phyloP scores from a whole-genome alignment of 2,888 invertebrate species.

The Parnassius orleans region DNA sequence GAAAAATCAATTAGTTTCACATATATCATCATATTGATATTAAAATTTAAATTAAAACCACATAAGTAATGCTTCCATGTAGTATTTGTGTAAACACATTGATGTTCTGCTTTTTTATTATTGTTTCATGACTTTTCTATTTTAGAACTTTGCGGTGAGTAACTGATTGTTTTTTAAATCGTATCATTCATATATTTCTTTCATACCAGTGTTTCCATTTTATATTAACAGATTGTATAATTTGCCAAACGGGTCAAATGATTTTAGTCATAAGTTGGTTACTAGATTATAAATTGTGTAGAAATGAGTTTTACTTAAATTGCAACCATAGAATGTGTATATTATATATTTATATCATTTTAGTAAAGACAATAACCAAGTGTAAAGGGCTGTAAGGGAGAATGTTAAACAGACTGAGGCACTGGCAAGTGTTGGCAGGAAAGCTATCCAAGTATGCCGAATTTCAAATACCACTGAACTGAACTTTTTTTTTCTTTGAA shows the following conservation, averaged over 20 bases:
- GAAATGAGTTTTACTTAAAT: no score
- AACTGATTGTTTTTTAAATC: constrained; percentile 30
- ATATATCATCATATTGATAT: not conserved
- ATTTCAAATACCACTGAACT: no score
- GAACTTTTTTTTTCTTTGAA: no score
- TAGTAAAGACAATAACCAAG: no score
- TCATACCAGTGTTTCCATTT: not conserved
- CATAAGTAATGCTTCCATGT: constrained; percentile 61
- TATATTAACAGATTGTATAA: not conserved
- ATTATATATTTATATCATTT: no score
- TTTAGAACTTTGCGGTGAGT: constrained; percentile 65
- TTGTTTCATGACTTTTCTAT: constrained; percentile 69
- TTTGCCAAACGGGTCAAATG: not conserved
- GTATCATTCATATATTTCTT: not conserved
- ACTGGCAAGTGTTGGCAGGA: no score
- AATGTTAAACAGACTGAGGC: no score
- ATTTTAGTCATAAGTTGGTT: no score
- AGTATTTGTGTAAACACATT: constrained; percentile 70
- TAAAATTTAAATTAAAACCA: not conserved
- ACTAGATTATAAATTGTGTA: no score
- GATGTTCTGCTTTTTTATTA: constrained; percentile 44
- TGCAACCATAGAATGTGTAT: no score
- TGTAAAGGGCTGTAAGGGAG: no score
- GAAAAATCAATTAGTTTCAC: not conserved
- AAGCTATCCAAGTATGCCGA: no score